Conservation (phyloP, 1,140 invertebrate species). For the Drosophila serrata region DNA sequence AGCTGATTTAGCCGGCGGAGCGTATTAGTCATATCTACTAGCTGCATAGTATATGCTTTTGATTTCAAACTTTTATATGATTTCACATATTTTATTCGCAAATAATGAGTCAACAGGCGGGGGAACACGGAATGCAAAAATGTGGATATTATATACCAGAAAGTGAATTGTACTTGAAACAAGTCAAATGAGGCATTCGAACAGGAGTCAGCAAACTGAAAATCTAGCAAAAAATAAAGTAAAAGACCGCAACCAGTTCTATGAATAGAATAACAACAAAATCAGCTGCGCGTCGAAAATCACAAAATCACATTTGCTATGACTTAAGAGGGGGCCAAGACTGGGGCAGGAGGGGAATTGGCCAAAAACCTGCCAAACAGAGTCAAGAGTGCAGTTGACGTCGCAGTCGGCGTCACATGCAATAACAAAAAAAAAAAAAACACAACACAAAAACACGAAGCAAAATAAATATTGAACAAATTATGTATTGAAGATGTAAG, state of each 20-base stretch:
- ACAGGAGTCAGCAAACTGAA: slow-evolving; percentile 39
- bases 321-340: slow-evolving; percentile 9
- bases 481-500: slow-evolving; percentile 72
- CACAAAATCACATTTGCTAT: slow-evolving; percentile 65
- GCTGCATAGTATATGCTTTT: slow-evolving; percentile 40
- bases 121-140: slow-evolving; percentile 26
- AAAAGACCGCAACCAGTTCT: slow-evolving; percentile 39
- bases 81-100: slow-evolving; percentile 15
- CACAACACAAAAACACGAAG: slow-evolving; percentile 64
- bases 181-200: slow-evolving; percentile 50
- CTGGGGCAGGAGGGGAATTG: slow-evolving; percentile 8
- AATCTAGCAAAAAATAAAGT: neutral
- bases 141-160: too few relatives aligned
- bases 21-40: slow-evolving; percentile 63
- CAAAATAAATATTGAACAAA: slow-evolving; percentile 74
- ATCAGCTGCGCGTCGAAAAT: slow-evolving; percentile 78
- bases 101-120: slow-evolving; percentile 47
- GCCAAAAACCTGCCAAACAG: slow-evolving; percentile 63
- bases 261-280: slow-evolving; percentile 77
- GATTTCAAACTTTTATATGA: slow-evolving; percentile 48
- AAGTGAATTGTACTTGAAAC: slow-evolving; percentile 36
- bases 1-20: slow-evolving; percentile 37
- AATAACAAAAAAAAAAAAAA: slow-evolving; percentile 44
- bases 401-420: slow-evolving; percentile 17
- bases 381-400: slow-evolving; percentile 68